Evolutionary conservation across 2,113 vertebrate genomes (phyloP), one percentile per base, ranked within the genome.

Genomic region (Willisornis vidua): DNA sequence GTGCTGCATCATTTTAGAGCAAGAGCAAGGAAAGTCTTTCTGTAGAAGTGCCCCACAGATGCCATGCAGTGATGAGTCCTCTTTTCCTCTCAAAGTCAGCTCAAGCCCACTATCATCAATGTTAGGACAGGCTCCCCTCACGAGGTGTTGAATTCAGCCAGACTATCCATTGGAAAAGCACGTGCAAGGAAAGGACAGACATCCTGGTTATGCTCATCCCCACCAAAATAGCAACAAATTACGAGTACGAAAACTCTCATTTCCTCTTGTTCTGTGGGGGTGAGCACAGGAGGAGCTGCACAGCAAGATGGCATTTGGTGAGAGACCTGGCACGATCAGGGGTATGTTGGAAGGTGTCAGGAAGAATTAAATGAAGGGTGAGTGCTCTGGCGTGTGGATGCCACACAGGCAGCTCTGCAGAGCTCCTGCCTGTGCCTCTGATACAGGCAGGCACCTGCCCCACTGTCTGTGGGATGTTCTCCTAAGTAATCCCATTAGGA

Each of bases 291-390:
- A 85, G 89, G 89, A 76, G 70, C 77, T 81, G 86, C 67, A 25
- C 12, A 0, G 62, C 76, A 61, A 31, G 45, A 11, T 82, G 66
- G n/a, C 87, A 76, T 84, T 87, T 93, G 77, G 74, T n/a, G 66
- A 33, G 83, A 54, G 77, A 52, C 58, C 78, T 89, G 91, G 78
- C 85, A 55, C 19, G 4, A 3, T 31, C 70, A 46, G 74, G 73
- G 68, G 35, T n/a, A 7, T 0, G 0, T 22, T 72, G 85, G 81
- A 66, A 77, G 84, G 77, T 85, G 91, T 87, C 85, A 1, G 63
- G 62, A 93, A 9, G 78, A 85, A 83, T 97, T 95, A 94, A 73
- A 41, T 19, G 19, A 24, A 68, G 87, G 70, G 9, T 70, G 94
- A 96, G 41, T 14, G 39, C 81, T 37, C 63, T 77, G 84, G 81